Evolutionary conservation across 1,140 invertebrate genomes (phyloP).

Genomic region (Vanessa tameamea): DNA sequence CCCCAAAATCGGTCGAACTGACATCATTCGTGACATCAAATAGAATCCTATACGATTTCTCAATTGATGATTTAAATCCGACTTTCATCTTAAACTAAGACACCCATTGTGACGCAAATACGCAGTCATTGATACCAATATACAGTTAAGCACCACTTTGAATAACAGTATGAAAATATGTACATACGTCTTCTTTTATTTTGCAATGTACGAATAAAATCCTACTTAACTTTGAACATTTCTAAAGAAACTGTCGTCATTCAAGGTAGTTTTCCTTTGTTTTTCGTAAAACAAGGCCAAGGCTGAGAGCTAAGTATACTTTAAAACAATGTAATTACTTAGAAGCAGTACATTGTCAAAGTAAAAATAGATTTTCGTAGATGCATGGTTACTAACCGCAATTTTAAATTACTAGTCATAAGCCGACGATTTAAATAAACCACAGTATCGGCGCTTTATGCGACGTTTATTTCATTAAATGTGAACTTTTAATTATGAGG

Average conservation of each 20-base stretch:
- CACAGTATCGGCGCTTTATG: no score
- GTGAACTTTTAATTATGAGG: no score
- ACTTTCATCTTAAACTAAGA: not conserved
- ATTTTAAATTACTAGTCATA: no score
- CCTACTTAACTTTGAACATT: not conserved
- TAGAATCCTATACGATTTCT: no score
- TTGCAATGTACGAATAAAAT: not conserved
- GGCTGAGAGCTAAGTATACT: not conserved
- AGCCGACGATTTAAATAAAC: no score
- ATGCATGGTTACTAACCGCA: no score
- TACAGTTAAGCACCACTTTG: not conserved
- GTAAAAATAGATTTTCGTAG: no score
- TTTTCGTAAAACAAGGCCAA: not conserved
- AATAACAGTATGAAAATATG: not conserved
- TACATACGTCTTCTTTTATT: not conserved
- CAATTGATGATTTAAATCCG: no score
- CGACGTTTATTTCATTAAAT: no score
- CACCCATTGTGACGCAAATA: not conserved
- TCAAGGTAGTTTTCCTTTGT: not conserved
- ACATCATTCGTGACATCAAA: no score
- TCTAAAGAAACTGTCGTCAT: not conserved
- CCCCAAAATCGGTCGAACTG: no score
- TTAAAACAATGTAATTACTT: not conserved
- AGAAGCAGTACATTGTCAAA: not conserved
- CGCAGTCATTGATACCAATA: not conserved